Conservation (phyloP, 2,797 vertebrate genomes). For the Adelosebastes latens region DNA sequence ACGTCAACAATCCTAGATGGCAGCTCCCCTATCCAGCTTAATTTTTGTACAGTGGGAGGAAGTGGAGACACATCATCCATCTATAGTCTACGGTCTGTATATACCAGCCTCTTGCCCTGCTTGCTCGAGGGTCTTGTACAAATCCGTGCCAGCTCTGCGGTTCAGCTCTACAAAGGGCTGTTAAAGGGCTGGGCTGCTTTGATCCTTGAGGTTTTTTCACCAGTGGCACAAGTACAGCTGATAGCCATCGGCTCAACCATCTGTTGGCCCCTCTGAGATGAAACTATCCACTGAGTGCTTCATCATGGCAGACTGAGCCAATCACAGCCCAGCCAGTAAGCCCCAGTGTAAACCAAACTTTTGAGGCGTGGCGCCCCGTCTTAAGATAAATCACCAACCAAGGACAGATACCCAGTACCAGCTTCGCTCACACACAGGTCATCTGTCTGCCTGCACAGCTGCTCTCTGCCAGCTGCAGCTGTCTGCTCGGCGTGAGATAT, state of each 20-base stretch:
- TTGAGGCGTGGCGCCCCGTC: conserved; percentile 42
- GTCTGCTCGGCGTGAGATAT: conserved; percentile 37
- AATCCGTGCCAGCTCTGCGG: conserved; percentile 38
- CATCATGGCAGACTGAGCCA: conserved; percentile 38
- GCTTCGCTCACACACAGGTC: conserved; percentile 35
- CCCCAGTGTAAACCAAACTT: conserved; percentile 42
- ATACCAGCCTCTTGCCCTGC: background rate
- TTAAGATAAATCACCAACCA: conserved; percentile 55
- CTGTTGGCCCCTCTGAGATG: conserved; percentile 56
- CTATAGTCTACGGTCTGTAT: background rate
- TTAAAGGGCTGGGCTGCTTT: conserved; percentile 53
- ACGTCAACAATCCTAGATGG: rapidly evolving
- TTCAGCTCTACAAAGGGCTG: conserved; percentile 46
- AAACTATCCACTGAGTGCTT: conserved; percentile 57
- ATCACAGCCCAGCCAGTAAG: conserved; percentile 42
- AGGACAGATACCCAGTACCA: conserved; percentile 35
- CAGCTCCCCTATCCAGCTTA: no score
- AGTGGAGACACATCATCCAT: no score
- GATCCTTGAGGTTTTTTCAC: conserved; percentile 58
- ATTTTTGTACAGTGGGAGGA: no score
- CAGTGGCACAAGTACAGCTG: conserved; percentile 50
- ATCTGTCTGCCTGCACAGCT: conserved; percentile 65
- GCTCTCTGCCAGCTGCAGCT: conserved; percentile 57
- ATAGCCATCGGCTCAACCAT: conserved; percentile 56
- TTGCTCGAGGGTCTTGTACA: background rate